Evolutionary conservation across 2,797 vertebrate species (phyloP), one percentile per base, ranked within the genome.

Genomic region (Coluber constrictor): DNA sequence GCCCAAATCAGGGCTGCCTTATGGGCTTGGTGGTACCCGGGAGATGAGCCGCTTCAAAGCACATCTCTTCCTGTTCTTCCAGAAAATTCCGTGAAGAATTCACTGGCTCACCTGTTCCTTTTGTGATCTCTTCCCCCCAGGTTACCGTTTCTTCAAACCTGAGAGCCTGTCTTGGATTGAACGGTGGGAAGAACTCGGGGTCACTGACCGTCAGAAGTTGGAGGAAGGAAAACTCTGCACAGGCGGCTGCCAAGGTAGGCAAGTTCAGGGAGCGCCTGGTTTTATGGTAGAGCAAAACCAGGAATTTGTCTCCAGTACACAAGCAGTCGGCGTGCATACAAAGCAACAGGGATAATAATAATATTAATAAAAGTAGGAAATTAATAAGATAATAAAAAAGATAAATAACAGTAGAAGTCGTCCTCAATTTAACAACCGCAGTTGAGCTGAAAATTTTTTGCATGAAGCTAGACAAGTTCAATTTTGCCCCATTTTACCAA

Each of bases 71-170:
- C 1, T 8, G 0, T 11, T 9, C 54, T 92, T 43, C 86, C 61
- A 8, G 13, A 55, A 18, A 15, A 27, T 51, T 23, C 2, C 18
- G n/a, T 2, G 47, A 47, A 47, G n/a, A 66, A 12, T 3, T 0
- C 3, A 10, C 25, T 2, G 43, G 7, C 55, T 92, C 8, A 51
- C 15, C 10, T 3, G 47, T 47, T 47, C 47, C 47, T 47, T 5
- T 47, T 47, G 47, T 47, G 47, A 47, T 47, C 89, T 74, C 83
- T 6, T 1, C 12, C 29, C 0, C 37, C 11, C 92, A 96, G 96
- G 95, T 37, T 97, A 96, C 79, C 90, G 96, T 0, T 96, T 96
- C 23, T 96, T 97, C 87, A 96, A 96, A 86, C 96, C 96, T 0
- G 94, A 96, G 0, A 95, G 95, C 10, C 92, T 96, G 29, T 96